Percentiles rank a stretch among this genome's conserved stretches.
phyloP scores from a whole-genome alignment of 2,797 vertebrate genomes.

The Spinus pinus region DNA sequence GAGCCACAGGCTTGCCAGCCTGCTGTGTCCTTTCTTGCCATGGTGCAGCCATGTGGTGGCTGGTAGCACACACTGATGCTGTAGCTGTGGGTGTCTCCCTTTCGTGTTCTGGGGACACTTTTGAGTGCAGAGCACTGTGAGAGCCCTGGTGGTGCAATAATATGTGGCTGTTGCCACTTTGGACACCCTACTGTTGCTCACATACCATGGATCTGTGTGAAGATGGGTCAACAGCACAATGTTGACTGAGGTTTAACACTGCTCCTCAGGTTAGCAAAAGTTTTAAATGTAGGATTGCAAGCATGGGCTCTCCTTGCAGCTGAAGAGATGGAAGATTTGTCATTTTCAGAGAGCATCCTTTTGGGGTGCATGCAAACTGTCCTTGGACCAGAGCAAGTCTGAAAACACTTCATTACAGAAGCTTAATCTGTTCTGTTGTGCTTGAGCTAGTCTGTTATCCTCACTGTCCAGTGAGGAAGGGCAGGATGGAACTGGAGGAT shows the following conservation, averaged over 20 bases:
- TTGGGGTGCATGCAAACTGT: background rate
- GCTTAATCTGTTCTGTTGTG: background rate
- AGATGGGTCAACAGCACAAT: accelerated
- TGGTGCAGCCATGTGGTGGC: accelerated
- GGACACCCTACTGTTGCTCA: background rate
- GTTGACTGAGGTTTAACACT: background rate
- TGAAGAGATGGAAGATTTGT: background rate
- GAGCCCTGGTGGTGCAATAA: background rate
- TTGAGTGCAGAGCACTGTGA: accelerated
- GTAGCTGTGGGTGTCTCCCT: background rate
- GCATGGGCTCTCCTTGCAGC: background rate
- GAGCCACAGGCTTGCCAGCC: accelerated
- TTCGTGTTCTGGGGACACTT: background rate
- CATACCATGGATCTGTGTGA: accelerated
- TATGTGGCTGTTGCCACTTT: accelerated
- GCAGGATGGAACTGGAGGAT: background rate
- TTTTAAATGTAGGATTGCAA: background rate
- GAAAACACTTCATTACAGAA: background rate
- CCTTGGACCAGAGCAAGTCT: background rate
- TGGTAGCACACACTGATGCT: background rate
- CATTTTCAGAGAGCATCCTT: background rate
- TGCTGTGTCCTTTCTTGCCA: background rate
- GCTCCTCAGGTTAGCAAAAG: background rate
- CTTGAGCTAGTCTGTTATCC: background rate
- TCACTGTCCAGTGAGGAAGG: background rate